Base-by-base conservation (phyloP, 2,888 invertebrate genomes). In the Orthonevra nobilis region DNA sequence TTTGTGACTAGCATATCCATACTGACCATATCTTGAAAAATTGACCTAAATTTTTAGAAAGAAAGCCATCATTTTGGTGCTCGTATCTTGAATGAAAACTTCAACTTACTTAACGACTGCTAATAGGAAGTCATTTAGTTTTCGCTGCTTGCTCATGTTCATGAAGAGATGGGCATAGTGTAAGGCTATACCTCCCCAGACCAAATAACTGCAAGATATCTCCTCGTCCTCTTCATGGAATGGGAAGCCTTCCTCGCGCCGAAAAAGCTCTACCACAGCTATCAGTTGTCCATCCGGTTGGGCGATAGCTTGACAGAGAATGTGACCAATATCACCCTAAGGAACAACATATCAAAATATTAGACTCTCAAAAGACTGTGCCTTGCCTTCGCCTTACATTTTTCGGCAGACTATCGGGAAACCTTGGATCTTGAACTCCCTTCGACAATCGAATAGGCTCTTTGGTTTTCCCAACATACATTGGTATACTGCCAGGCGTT, bases 1-100 rank as follows among this genome's bases (percentile, higher is more conserved):
- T 94, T 94, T 86, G 94, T 93, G 26, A 96, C 95, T 0, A 96
- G 90, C 68, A 92, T 91, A 83, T 96, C 95, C 90, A 96, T 93
- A 81, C 94, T 94, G 44, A 94, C 93, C 92, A 96, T 96, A 84
- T 96, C 95, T 90, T 96, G 95, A 85, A 96, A 96, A 85, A 96
- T 95, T 5, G 94, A 94, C 86, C 95, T 95, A 88, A 30, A 5
- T 23, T 5, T n/a, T n/a, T n/a, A n/a, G n/a, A 89, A 36, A 17
- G 20, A 34, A 63, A 23, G 26, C 5, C 30, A 23, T 7, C 4
- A 10, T n/a, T n/a, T n/a, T n/a, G n/a, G n/a, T n/a, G n/a, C n/a
- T n/a, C n/a, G 32, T 26, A 5, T 10, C 12, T 28, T 20, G n/a
- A n/a, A n/a, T n/a, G 23, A 23, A 23, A 23, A 23, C 23, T 6